Percentiles rank a stretch among this genome's conserved stretches.
Conservation (phyloP, 2,113 vertebrate genomes). For the Ciconia maguari region DNA sequence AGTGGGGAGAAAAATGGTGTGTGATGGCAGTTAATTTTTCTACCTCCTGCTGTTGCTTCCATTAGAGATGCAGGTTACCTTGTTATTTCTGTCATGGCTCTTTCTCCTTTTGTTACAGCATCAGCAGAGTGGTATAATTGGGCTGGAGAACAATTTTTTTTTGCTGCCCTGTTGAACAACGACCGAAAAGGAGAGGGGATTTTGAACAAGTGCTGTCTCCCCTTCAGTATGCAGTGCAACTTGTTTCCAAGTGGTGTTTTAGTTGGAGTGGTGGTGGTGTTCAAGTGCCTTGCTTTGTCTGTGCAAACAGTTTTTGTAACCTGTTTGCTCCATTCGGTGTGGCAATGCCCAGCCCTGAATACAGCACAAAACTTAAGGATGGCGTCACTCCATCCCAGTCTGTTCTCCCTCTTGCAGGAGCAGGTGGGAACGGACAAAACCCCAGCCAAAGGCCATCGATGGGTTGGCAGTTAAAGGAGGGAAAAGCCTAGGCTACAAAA, state of each 20-base stretch:
- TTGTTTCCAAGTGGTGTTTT: slow-evolving; percentile 27
- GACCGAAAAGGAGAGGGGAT: neutral
- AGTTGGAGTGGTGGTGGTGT: neutral
- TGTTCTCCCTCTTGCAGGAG: slow-evolving; percentile 25
- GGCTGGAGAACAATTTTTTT: slow-evolving; percentile 11
- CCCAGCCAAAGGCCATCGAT: neutral
- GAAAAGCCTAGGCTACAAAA: neutral
- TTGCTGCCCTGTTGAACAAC: neutral
- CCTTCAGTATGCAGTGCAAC: slow-evolving; percentile 18
- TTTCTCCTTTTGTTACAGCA: slow-evolving; percentile 22
- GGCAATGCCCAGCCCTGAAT: slow-evolving; percentile 18
- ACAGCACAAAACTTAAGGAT: neutral
- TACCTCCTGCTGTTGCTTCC: neutral
- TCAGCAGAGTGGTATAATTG: slow-evolving; percentile 39
- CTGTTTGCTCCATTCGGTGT: neutral
- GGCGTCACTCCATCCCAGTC: neutral
- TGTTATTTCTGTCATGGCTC: slow-evolving; percentile 14
- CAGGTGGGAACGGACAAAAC: slow-evolving; percentile 51
- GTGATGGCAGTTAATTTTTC: slow-evolving; percentile 18
- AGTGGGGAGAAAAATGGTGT: neutral
- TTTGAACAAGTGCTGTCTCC: slow-evolving; percentile 32
- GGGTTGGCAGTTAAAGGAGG: neutral
- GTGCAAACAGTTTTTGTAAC: slow-evolving; percentile 24
- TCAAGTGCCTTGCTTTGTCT: slow-evolving; percentile 33
- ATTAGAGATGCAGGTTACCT: slow-evolving; percentile 22